Conservation (phyloP, 1,140 invertebrate species). For the Lepeophtheirus salmonis region DNA sequence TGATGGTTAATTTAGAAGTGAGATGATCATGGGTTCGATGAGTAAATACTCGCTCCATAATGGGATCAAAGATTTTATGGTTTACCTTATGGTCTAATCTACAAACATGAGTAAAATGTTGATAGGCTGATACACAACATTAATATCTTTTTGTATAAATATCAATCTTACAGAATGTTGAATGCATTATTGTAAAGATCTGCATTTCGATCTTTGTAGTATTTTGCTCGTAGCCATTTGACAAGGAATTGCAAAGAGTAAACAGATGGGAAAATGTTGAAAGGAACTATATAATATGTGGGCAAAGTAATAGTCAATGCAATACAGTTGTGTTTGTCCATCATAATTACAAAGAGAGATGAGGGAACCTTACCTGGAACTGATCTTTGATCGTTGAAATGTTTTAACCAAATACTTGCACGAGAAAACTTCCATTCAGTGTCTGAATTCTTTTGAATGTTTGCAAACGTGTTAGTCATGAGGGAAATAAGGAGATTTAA, state of each 20-base stretch:
- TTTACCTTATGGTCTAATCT: too few relatives aligned
- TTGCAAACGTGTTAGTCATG: slow-evolving; percentile 11
- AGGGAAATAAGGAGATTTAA: slow-evolving; percentile 8
- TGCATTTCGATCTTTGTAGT: neutral
- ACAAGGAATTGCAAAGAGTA: slow-evolving; percentile 15
- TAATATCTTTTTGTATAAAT: too few relatives aligned
- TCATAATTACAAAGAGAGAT: too few relatives aligned
- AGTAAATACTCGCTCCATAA: too few relatives aligned
- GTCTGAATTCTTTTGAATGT: slow-evolving; percentile 21
- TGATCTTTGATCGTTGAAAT: slow-evolving; percentile 20
- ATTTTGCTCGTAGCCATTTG: slow-evolving; percentile 13
- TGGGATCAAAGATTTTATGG: too few relatives aligned
- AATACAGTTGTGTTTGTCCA: too few relatives aligned
- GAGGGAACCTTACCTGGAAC: slow-evolving; percentile 20
- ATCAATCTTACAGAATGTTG: neutral
- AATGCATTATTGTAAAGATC: neutral
- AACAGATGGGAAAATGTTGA: slow-evolving; percentile 22
- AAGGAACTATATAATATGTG: too few relatives aligned
- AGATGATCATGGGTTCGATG: too few relatives aligned
- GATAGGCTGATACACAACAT: too few relatives aligned
- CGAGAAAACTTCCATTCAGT: slow-evolving; percentile 23
- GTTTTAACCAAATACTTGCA: slow-evolving; percentile 20
- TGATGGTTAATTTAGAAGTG: too few relatives aligned
- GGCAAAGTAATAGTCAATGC: too few relatives aligned
- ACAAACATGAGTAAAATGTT: too few relatives aligned